Base-by-base conservation (phyloP, 2,888 invertebrate species). In the Subacronicta megacephala region DNA sequence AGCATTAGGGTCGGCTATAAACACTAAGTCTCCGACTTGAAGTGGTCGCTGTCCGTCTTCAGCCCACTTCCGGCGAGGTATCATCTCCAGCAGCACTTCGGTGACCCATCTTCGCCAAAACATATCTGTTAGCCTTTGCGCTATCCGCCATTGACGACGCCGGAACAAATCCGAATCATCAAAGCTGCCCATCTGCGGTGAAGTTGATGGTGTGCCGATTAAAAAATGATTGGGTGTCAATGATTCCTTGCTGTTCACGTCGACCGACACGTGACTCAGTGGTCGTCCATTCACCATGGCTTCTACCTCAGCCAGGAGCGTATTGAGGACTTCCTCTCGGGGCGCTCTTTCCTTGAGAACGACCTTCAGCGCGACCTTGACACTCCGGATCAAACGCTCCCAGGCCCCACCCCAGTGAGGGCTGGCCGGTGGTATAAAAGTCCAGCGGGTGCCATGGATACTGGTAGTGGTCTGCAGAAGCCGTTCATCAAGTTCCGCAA, bases 161-260 rank as follows among this genome's bases (percentile, higher is more conserved):
- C 55, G 23, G 38, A 50, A 23, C 7, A 57, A 9, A 7, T 69
- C 59, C 1, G 45, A 35, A 7, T 43, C 46, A 23, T 57, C 31
- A 31, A 46, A 64, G 0, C 4, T 16, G 13, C 59, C 52, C 5
- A 45, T 1, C 0, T 13, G 7, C 1, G 64, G 60, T 26, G 42
- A 12, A n/a, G 33, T 52, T 0, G 72, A 61, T 2, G 69, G 57
- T 3, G 64, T 43, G 1, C 67, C 72, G 1, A 69, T 3, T 2
- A 79, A 46, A 45, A 81, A 76, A 58, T 81, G 77, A 44, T 81
- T 81, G 0, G 77, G 75, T 1, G 68, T 68, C n/a, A 63, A 12
- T 0, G 64, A 29, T 15, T 64, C 62, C 2, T 23, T 7, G 10
- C 18, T 33, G 4, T 29, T 37, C 0, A 51, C 44, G 6, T 57